Conservation (phyloP, 2,888 invertebrate genomes). For the Xanthorhoe designata region DNA sequence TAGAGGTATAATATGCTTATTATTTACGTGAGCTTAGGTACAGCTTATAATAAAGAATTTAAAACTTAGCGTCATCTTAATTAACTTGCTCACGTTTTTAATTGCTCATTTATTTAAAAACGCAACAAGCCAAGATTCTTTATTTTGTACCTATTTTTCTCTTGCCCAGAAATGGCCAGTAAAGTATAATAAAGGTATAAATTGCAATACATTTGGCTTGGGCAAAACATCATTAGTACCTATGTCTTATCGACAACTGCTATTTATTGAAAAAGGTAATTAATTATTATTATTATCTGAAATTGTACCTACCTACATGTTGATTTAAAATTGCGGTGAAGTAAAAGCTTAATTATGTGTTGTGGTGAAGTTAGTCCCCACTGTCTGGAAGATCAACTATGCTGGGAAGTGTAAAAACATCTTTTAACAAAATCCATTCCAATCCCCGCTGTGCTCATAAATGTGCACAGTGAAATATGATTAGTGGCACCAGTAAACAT, state of each 20-base stretch:
- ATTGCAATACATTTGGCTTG: constrained; percentile 44
- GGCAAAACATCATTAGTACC: constrained; percentile 13
- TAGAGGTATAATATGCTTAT: constrained; percentile 38
- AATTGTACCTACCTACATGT: not conserved
- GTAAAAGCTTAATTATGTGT: no score
- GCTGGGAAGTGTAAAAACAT: no score
- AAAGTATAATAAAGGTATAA: constrained; percentile 23
- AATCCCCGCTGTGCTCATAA: no score
- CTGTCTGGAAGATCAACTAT: not conserved
- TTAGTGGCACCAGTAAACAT: no score
- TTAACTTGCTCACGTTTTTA: constrained; percentile 4
- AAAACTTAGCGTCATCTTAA: no score
- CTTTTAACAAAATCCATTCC: no score
- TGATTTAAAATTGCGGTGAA: not conserved
- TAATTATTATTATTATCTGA: not conserved
- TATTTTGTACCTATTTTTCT: constrained; percentile 16
- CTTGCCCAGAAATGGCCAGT: constrained; percentile 51
- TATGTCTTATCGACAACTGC: constrained; percentile 8
- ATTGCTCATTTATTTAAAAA: constrained; percentile 41
- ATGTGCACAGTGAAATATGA: no score
- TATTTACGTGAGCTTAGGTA: constrained; percentile 31
- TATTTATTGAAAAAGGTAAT: constrained; percentile 4
- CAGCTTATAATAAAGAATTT: constrained; percentile 4
- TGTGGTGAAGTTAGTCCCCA: no score
- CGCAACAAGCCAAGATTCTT: constrained; percentile 23